These are phyloP conservation scores for Columbina picui DNA, from an alignment of 2,113 vertebrate genomes.

Conservation along the genomic window DNA sequence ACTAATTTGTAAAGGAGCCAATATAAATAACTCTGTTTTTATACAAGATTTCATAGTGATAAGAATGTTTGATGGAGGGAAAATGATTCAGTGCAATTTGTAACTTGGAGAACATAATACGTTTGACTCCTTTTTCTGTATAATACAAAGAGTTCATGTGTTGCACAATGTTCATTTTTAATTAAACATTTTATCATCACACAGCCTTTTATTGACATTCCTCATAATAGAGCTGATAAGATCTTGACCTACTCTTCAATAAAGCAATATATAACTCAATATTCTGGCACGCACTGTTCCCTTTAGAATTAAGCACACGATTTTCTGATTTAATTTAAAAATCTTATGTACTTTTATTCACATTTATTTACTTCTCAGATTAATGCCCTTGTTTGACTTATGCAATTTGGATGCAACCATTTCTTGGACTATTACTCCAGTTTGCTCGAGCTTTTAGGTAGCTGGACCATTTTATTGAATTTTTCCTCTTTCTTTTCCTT, in stretches of 20 bases:
- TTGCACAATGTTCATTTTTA: conserved; percentile 69
- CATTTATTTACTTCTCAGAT: conserved; percentile 42
- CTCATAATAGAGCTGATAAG: conserved; percentile 64
- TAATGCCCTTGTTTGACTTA: not conserved
- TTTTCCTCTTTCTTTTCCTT: not conserved
- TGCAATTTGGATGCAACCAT: not conserved
- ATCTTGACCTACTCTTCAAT: conserved; percentile 67
- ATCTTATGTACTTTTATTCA: not conserved
- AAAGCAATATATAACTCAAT: conserved; percentile 63
- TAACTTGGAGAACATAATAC: conserved; percentile 2
- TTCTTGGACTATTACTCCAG: not conserved
- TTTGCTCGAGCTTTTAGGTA: not conserved
- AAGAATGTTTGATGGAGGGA: not conserved
- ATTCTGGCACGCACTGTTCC: conserved; percentile 31
- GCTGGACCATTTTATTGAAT: not conserved
- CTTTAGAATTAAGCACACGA: conserved; percentile 43
- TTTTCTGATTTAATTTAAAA: conserved; percentile 63
- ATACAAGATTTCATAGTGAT: not conserved
- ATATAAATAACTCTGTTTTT: not conserved
- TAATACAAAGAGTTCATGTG: conserved; percentile 46
- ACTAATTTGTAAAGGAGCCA: not conserved
- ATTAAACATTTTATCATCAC: conserved; percentile 69
- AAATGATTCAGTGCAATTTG: conserved; percentile 14
- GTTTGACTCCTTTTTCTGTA: conserved; percentile 26
- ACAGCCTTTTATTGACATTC: conserved; percentile 66